Evolutionary conservation across 2,888 invertebrate genomes (phyloP).

Genomic region (Synanthedon vespiformis): DNA sequence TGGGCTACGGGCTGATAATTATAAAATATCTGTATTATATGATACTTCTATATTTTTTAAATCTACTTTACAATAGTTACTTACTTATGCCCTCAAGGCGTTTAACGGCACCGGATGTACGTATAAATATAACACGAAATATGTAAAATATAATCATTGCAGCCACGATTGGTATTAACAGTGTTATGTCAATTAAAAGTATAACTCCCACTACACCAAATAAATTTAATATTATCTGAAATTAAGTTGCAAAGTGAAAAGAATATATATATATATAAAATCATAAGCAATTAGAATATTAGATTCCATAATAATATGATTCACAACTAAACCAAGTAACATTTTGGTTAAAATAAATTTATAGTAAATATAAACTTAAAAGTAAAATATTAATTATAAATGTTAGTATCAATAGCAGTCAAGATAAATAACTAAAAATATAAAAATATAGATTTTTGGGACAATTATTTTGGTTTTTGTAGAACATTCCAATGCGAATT

Average conservation of each 20-base stretch:
- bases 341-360: too few relatives aligned
- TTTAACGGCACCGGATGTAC: slow-evolving; percentile 78
- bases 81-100: slow-evolving; percentile 75
- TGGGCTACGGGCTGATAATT: slow-evolving; percentile 79
- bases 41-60: not conserved
- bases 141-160: slow-evolving; percentile 72
- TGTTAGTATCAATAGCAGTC: too few relatives aligned
- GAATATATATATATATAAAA: too few relatives aligned
- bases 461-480: too few relatives aligned
- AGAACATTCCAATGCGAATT: too few relatives aligned
- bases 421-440: too few relatives aligned
- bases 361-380: too few relatives aligned
- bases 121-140: slow-evolving; percentile 74
- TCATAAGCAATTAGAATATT: too few relatives aligned
- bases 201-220: slow-evolving; percentile 83
- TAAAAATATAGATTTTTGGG: too few relatives aligned
- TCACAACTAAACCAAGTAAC: too few relatives aligned
- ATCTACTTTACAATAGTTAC: slow-evolving; percentile 16
- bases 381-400: too few relatives aligned
- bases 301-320: too few relatives aligned
- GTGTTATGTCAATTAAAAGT: slow-evolving; percentile 67
- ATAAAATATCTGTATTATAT: not conserved
- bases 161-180: slow-evolving; percentile 63
- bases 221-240: slow-evolving; percentile 81
- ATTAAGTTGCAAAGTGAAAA: slow-evolving; percentile 5